Evolutionary conservation across 1,140 invertebrate species (phyloP).

Genomic region (Zaprionus gabonicus): DNA sequence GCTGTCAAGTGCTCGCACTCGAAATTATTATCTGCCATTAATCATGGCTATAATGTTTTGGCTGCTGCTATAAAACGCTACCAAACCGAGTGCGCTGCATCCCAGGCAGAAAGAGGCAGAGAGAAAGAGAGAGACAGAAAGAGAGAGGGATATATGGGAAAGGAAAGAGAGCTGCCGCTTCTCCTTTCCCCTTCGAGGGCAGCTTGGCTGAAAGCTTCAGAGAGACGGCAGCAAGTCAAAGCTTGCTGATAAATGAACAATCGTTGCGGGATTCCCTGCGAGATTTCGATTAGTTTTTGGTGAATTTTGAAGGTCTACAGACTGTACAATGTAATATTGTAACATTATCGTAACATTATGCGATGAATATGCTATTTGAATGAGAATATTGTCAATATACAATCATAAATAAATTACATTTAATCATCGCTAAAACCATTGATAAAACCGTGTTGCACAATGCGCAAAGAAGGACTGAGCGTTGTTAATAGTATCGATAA

Average conservation of each 20-base stretch:
- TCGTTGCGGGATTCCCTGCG: not conserved
- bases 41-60: conserved; percentile 81
- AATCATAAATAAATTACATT: no score
- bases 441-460: no score
- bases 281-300: not conserved
- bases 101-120: not conserved
- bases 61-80: conserved; percentile 75
- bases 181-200: conserved; percentile 17
- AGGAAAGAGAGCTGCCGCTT: not conserved
- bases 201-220: conserved; percentile 26
- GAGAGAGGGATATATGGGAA: not conserved
- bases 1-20: conserved; percentile 82
- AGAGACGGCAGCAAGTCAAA: conserved; percentile 10
- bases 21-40: conserved; percentile 83
- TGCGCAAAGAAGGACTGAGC: no score
- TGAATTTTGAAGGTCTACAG: not conserved
- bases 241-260: conserved; percentile 22
- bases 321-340: not conserved
- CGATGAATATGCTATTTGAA: no score
- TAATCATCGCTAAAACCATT: no score
- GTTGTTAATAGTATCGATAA: no score
- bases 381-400: no score
- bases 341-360: not conserved
- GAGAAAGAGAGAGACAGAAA: not conserved
- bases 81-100: conserved; percentile 48